Evolutionary conservation across 2,888 invertebrate species (phyloP).

Genomic region (Andrena trimmerana): DNA sequence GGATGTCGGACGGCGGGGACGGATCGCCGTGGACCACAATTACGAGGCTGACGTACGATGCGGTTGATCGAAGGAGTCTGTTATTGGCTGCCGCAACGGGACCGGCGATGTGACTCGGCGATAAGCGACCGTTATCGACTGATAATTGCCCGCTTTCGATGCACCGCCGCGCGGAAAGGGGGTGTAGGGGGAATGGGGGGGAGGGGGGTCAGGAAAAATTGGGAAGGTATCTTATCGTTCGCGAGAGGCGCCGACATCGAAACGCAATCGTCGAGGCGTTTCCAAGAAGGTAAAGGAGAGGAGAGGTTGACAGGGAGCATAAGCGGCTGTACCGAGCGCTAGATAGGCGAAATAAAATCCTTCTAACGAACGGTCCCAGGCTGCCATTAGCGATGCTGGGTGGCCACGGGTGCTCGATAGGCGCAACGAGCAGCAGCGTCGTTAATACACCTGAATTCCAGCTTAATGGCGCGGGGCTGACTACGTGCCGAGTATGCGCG

Average conservation of each 20-base stretch:
- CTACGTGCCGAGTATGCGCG: slow-evolving; percentile 31
- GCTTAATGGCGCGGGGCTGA: slow-evolving; percentile 68
- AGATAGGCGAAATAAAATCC: slow-evolving; percentile 69
- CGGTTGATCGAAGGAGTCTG: slow-evolving; percentile 8
- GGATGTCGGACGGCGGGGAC: too few species aligned
- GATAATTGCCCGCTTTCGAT: slow-evolving; percentile 21
- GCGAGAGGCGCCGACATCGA: slow-evolving; percentile 47
- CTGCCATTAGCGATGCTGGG: slow-evolving; percentile 71
- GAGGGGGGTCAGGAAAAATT: neutral
- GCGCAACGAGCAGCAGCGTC: slow-evolving; percentile 53
- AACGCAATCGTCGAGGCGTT: slow-evolving; percentile 55
- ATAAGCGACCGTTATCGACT: neutral
- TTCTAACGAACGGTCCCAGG: slow-evolving; percentile 65
- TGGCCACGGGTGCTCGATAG: slow-evolving; percentile 64
- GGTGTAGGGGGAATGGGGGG: too few species aligned
- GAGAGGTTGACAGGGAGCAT: slow-evolving; percentile 25
- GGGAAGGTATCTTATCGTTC: slow-evolving; percentile 34
- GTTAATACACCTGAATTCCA: slow-evolving; percentile 76
- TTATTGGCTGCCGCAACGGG: slow-evolving; percentile 5
- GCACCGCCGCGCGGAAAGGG: neutral
- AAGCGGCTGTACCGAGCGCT: slow-evolving; percentile 17
- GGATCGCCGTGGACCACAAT: neutral
- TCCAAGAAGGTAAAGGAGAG: slow-evolving; percentile 16
- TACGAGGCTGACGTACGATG: neutral
- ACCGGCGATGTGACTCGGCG: neutral